Base-by-base conservation (phyloP, 2,888 invertebrate species). In the Exocentrus adspersus region DNA sequence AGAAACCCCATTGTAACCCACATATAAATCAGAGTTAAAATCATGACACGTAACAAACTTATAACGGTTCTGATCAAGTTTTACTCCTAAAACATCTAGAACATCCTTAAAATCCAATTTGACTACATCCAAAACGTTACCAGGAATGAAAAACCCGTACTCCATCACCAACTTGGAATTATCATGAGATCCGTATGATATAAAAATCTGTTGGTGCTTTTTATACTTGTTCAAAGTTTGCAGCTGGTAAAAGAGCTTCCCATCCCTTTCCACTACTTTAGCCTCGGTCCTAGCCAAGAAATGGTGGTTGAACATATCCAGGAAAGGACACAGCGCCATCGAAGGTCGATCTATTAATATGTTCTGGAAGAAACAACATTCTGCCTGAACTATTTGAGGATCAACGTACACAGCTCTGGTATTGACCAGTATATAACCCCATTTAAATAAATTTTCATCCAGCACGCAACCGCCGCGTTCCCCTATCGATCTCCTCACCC, bases 291-390 rank as follows among this genome's bases (percentile, higher is more conserved):
- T 82, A 2, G 88, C 88, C 59, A 82, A 77, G 65, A 87, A 85
- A 59, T 90, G 89, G 78, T 97, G 97, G 84, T 97, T 97, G 67
- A 97, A 91, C 84, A 97, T 88, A 81, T 97, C 97, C 64, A 97
- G 84, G 79, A 91, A 94, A 0, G 97, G 97, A 66, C 93, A 94
- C 51, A 97, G 81, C 3, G 94, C 95, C 82, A 90, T 86, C 69
- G 86, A 86, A 20, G 88, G 87, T 70, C 86, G 85, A 79, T 89
- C 90, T 68, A 80, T 82, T 62, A 90, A 80, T 10, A 72, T 60
- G 30, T 77, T 79, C 21, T 56, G 43, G 19, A 28, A 48, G 24
- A 52, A 50, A 37, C 65, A 62, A 16, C 64, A 42, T 51, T 83
- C 77, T 75, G 16, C 84, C 77, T 24, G 85, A 76, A 51, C 79